These are phyloP conservation scores for Cryptocephalus moraei DNA, from an alignment of 2,888 invertebrate species.

Conservation along the genomic window DNA sequence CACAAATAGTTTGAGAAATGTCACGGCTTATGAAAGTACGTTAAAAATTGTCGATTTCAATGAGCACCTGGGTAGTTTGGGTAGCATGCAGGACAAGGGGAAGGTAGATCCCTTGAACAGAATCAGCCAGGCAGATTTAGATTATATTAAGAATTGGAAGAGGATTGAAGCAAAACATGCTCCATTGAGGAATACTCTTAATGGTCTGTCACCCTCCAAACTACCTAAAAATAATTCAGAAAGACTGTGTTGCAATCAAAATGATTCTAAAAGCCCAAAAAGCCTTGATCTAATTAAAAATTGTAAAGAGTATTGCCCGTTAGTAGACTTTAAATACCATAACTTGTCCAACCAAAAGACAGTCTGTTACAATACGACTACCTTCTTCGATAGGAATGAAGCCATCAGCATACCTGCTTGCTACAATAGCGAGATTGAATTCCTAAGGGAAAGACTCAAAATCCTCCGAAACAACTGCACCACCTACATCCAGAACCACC, in stretches of 20 bases:
- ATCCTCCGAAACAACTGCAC: constrained; percentile 21
- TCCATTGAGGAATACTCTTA: constrained; percentile 1
- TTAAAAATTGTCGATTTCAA: constrained; percentile 20
- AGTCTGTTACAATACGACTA: constrained; percentile 28
- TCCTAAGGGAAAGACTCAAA: constrained; percentile 28
- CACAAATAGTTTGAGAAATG: constrained; percentile 21
- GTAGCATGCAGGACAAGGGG: constrained; percentile 16
- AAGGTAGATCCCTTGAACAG: constrained; percentile 7
- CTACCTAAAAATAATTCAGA: constrained; percentile 6
- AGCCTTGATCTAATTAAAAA: constrained; percentile 1
- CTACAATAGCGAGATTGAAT: constrained; percentile 30
- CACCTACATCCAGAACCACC: too few species aligned
- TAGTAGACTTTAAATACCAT: constrained; percentile 17
- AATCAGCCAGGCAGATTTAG: constrained; percentile 7
- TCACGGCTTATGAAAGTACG: constrained; percentile 25
- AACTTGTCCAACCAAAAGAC: constrained; percentile 11
- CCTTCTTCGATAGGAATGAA: constrained; percentile 31
- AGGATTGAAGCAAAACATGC: constrained; percentile 3
- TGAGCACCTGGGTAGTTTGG: constrained; percentile 17
- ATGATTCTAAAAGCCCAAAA: neutral
- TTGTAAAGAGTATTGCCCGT: constrained; percentile 18
- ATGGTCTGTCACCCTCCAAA: constrained; percentile 7
- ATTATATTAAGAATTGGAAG: constrained; percentile 5
- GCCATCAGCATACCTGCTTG: constrained; percentile 23
- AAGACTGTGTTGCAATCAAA: constrained; percentile 1